Conservation (phyloP, 2,113 vertebrate species). For the Mus pahari region DNA sequence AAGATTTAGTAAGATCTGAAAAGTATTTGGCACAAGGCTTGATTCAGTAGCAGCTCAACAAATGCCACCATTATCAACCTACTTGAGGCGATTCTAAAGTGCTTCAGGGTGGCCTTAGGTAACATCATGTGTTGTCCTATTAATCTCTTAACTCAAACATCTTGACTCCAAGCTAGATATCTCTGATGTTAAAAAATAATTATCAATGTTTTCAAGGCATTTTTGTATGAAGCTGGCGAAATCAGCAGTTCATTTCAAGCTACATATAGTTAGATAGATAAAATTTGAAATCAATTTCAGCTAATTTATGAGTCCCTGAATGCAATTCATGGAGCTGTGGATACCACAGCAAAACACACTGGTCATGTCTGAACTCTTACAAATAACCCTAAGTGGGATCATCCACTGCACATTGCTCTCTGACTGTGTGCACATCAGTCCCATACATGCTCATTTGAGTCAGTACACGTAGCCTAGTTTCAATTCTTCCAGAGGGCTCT, state of each 20-base stretch:
- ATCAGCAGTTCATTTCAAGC: background rate
- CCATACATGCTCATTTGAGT: background rate
- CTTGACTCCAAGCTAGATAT: background rate
- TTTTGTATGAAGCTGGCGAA: background rate
- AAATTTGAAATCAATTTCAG: background rate
- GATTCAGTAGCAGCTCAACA: background rate
- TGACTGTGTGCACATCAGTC: background rate
- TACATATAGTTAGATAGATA: background rate
- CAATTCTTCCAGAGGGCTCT: background rate
- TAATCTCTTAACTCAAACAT: background rate
- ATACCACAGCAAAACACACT: background rate
- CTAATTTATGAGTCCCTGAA: background rate
- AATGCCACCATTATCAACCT: background rate
- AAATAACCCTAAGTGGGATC: background rate
- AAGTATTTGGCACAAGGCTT: background rate
- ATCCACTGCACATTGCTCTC: background rate
- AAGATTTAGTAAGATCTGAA: slow-evolving; percentile 1
- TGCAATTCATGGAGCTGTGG: background rate
- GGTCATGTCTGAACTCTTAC: background rate
- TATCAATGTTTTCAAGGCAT: background rate
- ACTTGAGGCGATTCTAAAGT: background rate
- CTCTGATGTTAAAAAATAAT: background rate
- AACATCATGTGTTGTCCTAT: background rate
- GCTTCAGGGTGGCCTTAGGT: background rate
- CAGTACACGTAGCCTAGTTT: background rate